Evolutionary conservation across 2,888 invertebrate species (phyloP).

Genomic region (Dicycla oo): DNA sequence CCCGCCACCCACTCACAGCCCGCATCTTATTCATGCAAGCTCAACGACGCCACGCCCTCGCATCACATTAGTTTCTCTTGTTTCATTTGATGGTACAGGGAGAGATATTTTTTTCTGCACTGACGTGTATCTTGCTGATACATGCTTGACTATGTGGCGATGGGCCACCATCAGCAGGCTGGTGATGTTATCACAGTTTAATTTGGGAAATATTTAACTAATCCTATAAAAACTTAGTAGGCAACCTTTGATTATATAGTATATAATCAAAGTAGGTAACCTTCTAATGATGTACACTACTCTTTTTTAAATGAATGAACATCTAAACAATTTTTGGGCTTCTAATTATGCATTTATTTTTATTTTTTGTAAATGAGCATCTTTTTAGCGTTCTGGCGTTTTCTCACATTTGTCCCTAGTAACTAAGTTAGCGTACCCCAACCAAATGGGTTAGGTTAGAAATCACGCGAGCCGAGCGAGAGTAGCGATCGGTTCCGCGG

Average conservation of each 20-base stretch:
- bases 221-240: background rate
- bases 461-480: too few relatives aligned
- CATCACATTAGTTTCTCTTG: slow-evolving; percentile 12
- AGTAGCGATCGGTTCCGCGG: too few relatives aligned
- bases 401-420: too few relatives aligned
- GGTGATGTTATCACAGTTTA: background rate
- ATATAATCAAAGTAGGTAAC: too few relatives aligned
- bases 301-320: background rate
- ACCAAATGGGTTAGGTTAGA: too few relatives aligned
- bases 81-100: slow-evolving; percentile 16
- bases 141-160: background rate
- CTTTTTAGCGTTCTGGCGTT: too few relatives aligned
- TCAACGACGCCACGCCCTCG: slow-evolving; percentile 39
- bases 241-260: too few relatives aligned
- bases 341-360: too few relatives aligned
- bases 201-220: too few relatives aligned
- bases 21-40: slow-evolving; percentile 15
- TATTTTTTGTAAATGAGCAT: too few relatives aligned
- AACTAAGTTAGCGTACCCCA: too few relatives aligned
- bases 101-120: background rate
- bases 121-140: background rate
- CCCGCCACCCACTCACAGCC: slow-evolving; percentile 24
- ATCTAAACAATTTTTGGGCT: too few relatives aligned
- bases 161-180: background rate
- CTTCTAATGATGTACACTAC: background rate